Percentiles rank a stretch among this genome's conserved stretches.
phyloP scores from a whole-genome alignment of 2,888 invertebrate genomes.

The Tipula vernalis region DNA sequence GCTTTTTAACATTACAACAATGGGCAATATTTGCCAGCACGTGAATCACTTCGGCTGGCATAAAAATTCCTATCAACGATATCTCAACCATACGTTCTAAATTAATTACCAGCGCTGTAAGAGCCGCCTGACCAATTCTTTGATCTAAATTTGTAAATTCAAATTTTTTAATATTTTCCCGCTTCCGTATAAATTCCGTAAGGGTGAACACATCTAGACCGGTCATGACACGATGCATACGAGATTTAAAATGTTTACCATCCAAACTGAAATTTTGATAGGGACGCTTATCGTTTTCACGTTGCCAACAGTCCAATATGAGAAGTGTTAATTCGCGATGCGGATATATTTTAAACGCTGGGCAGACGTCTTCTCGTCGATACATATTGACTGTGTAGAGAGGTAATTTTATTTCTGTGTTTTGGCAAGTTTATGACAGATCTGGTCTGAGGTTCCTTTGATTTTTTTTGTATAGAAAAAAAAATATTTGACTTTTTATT shows the following conservation, averaged over 20 bases:
- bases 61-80: neutral
- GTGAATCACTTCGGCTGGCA: neutral
- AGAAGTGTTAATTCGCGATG: slow-evolving; percentile 17
- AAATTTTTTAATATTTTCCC: slow-evolving; percentile 12
- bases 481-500: too few species aligned
- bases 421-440: neutral
- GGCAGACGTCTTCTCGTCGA: neutral
- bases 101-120: neutral
- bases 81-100: neutral
- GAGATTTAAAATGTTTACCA: slow-evolving; percentile 24
- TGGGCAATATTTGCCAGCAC: neutral
- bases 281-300: slow-evolving; percentile 28
- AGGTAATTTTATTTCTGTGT: neutral
- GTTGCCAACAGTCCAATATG: slow-evolving; percentile 31
- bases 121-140: neutral
- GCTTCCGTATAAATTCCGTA: slow-evolving; percentile 22
- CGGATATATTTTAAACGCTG: neutral
- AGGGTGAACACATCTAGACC: slow-evolving; percentile 24
- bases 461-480: neutral
- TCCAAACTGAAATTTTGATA: slow-evolving; percentile 25
- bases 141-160: neutral
- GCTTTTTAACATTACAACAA: neutral
- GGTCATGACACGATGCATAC: slow-evolving; percentile 22
- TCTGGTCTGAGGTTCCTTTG: neutral
- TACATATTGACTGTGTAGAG: neutral